Conservation (phyloP, 1,140 invertebrate species). For the Procambarus clarkii region DNA sequence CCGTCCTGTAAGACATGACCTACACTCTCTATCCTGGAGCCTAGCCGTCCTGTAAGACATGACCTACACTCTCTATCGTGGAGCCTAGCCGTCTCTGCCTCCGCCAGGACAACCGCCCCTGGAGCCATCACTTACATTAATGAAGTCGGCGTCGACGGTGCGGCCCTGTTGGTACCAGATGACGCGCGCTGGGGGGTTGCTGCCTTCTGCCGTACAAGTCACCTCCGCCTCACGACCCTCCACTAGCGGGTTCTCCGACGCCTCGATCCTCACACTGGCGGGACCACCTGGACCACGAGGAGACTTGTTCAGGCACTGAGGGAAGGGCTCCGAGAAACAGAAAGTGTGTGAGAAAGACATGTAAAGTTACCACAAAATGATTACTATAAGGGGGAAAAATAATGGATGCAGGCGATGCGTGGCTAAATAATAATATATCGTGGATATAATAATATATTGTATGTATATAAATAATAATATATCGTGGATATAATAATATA, state of each 20-base stretch:
- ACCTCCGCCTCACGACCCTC: conserved; percentile 59
- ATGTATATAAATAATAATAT: background rate
- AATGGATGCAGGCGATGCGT: too few relatives aligned
- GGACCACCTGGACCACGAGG: conserved; percentile 53
- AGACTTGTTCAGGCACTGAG: background rate
- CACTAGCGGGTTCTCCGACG: conserved; percentile 43
- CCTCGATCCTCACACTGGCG: conserved; percentile 45
- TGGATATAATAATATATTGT: too few relatives aligned
- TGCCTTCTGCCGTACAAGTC: conserved; percentile 55
- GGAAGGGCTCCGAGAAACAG: background rate
- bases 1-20: too few relatives aligned
- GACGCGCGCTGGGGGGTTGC: conserved; percentile 63
- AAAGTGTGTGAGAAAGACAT: too few relatives aligned
- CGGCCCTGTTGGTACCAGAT: conserved; percentile 62
- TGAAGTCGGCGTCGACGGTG: conserved; percentile 8
- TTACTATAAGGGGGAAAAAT: background rate
- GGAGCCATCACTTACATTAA: conserved; percentile 30
- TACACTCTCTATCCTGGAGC: too few relatives aligned
- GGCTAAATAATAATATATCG: too few relatives aligned
- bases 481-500: too few relatives aligned
- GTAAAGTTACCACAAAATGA: background rate
- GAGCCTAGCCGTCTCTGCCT: too few relatives aligned
- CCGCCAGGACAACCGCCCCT: too few relatives aligned
- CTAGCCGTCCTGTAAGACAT: too few relatives aligned
- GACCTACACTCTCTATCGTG: too few relatives aligned